Conservation (phyloP, 92 coral and sea anemone genomes). For the Metridium senile region DNA sequence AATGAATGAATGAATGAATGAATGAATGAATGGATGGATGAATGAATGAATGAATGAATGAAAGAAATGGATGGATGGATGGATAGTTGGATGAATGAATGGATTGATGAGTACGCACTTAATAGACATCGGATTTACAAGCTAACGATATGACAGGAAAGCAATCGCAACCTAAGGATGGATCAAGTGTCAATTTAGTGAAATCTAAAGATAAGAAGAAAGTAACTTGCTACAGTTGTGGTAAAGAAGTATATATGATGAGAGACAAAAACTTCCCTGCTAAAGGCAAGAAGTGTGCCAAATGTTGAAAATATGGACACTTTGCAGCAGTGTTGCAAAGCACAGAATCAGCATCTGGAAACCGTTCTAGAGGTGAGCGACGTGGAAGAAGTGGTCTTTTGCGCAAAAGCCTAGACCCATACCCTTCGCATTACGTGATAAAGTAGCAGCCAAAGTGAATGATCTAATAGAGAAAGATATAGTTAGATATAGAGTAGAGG, state of each 20-base stretch:
- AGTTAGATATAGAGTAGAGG: slow-evolving; percentile 23
- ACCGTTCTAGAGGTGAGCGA: background rate
- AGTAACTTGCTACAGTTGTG: slow-evolving; percentile 28
- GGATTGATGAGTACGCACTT: slow-evolving; percentile 44
- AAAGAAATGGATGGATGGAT: too few species aligned
- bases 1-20: too few species aligned
- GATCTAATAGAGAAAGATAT: slow-evolving; percentile 6
- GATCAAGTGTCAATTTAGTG: slow-evolving; percentile 22
- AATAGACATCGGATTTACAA: slow-evolving; percentile 51
- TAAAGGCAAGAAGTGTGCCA: slow-evolving; percentile 33
- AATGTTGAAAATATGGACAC: slow-evolving; percentile 44
- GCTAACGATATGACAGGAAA: slow-evolving; percentile 40
- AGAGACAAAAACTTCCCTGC: slow-evolving; percentile 43
- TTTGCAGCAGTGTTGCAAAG: slow-evolving; percentile 41
- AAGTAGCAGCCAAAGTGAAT: slow-evolving; percentile 9
- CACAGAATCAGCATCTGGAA: slow-evolving; percentile 6
- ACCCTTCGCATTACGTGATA: slow-evolving; percentile 17
- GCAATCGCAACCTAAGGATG: too few species aligned
- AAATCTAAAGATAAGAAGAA: background rate
- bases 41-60: too few species aligned
- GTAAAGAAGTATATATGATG: slow-evolving; percentile 47
- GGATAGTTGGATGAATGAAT: too few species aligned
- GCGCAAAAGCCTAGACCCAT: slow-evolving; percentile 17
- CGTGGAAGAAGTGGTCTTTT: background rate
- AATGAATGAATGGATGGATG: too few species aligned